Evolutionary conservation across 1,140 invertebrate species (phyloP), one percentile per base, ranked within the genome.

Genomic region (Heliconius hewitsoni): DNA sequence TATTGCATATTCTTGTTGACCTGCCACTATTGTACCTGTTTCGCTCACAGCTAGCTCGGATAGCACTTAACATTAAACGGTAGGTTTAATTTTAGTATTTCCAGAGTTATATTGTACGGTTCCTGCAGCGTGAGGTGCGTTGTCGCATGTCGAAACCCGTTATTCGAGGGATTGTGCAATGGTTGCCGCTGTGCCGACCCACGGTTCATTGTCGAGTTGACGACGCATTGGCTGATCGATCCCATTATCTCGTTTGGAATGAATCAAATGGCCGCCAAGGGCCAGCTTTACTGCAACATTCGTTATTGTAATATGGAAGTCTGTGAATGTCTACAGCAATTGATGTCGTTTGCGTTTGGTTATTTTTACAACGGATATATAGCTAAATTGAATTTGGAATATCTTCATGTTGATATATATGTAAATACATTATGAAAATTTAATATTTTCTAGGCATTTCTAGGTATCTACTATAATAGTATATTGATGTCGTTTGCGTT

Each of bases 141-240:
- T 84, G 83, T 84, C 82, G 78, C 71, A 75, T 89, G 86, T 87
- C 75, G 89, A 86, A 91, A 91, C 85, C 83, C 83, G 87, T 87
- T 86, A 86, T 85, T 85, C 86, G 73, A 84, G 83, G 80, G 87
- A 84, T 93, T 92, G 89, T 88, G 88, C 82, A 93, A 92, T 81
- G 76, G 57, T 73, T 27, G 42, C 42, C 42, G 42, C 34, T 37
- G 34, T 37, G 34, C 42, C 86, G 87, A 87, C 84, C 87, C 87
- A 90, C 90, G 84, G 89, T 89, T 91, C 90, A 89, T 88, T 92
- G 90, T 93, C 89, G 87, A 83, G 89, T 87, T 92, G 90, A 90
- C 89, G 86, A 83, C 85, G 81, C 83, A 86, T 85, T 89, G 86
- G 83, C 83, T 79, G 83, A 89, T 89, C 87, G 85, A 91, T 89